A percentile compares a stretch with the other conserved stretches of the same genome.
Conservation (phyloP, 2,888 invertebrate genomes). For the Taphrorychus bicolor region DNA sequence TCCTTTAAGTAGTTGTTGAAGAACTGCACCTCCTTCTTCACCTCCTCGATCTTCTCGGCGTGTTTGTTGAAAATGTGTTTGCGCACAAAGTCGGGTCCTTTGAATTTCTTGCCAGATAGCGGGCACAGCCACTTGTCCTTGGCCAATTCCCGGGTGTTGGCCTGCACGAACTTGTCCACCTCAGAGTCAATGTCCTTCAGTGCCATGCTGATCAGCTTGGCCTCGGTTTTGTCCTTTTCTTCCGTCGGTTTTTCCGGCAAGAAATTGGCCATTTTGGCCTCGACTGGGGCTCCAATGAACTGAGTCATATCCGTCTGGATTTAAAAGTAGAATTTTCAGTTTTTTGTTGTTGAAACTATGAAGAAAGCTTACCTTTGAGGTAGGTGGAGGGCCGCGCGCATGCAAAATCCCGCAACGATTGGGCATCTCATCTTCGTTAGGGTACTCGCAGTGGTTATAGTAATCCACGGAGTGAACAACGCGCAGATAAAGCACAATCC, state of each 20-base stretch:
- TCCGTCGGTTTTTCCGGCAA: constrained; percentile 79
- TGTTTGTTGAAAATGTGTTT: constrained; percentile 99
- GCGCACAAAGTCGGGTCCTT: constrained; percentile 96
- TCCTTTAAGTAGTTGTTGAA: constrained; percentile 97
- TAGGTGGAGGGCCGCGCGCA: constrained; percentile 88
- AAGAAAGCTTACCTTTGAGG: constrained; percentile 65
- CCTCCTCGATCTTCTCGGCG: constrained; percentile 95
- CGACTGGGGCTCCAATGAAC: constrained; percentile 82
- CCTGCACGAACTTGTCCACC: constrained; percentile 93
- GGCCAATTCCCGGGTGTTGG: constrained; percentile 95
- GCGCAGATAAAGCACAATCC: constrained; percentile 90
- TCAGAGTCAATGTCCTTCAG: constrained; percentile 68
- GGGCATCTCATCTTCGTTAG: constrained; percentile 99
- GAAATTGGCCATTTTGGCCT: constrained; percentile 90
- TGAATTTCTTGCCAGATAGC: constrained; percentile 98
- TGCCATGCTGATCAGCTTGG: constrained; percentile 55
- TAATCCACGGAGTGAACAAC: constrained; percentile 99
- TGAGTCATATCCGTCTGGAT: constrained; percentile 71
- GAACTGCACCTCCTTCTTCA: constrained; percentile 94
- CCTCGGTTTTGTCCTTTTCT: constrained; percentile 69
- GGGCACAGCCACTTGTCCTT: constrained; percentile 99
- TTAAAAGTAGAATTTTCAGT: not conserved
- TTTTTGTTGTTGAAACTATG: not conserved
- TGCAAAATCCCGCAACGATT: constrained; percentile 99
- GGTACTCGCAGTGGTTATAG: constrained; percentile 98